A percentile compares a stretch with the other conserved stretches of the same genome.
phyloP scores from a whole-genome alignment of 2,797 vertebrate species.

The Phrynocephalus guinanensis region DNA sequence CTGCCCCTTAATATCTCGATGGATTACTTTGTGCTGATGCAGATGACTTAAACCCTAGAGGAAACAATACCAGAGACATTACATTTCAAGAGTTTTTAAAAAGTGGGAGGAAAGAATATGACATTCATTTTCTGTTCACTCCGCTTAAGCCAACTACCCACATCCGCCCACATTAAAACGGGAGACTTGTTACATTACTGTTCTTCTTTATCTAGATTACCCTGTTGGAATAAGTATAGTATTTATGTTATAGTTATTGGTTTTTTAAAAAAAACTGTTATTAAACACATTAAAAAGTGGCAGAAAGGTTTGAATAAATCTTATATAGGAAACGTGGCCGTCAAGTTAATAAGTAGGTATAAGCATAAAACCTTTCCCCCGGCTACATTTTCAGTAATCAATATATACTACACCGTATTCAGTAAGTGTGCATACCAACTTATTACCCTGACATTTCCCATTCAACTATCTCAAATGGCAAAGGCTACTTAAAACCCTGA shows the following conservation, averaged over 20 bases:
- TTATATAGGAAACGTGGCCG: not conserved
- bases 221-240: not conserved
- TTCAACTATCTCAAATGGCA: not conserved
- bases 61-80: conserved; percentile 68
- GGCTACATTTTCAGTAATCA: not conserved
- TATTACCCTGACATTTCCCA: not conserved
- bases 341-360: not conserved
- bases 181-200: conserved; percentile 47
- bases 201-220: not conserved
- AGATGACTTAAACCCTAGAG: conserved; percentile 95
- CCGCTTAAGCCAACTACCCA: conserved; percentile 45
- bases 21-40: conserved; percentile 99
- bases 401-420: not conserved
- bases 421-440: not conserved
- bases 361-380: not conserved
- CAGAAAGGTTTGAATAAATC: not conserved
- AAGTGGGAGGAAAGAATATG: not conserved
- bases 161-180: conserved; percentile 18
- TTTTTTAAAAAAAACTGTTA: too few relatives aligned
- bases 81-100: conserved; percentile 44
- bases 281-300: not conserved
- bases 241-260: not conserved
- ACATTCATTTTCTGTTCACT: conserved; percentile 55
- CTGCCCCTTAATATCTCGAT: conserved; percentile 97
- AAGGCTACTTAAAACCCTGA: too few relatives aligned